Evolutionary conservation across 2,888 invertebrate species (phyloP), one percentile per base, ranked within the genome.

Genomic region (Aphodius granarius): DNA sequence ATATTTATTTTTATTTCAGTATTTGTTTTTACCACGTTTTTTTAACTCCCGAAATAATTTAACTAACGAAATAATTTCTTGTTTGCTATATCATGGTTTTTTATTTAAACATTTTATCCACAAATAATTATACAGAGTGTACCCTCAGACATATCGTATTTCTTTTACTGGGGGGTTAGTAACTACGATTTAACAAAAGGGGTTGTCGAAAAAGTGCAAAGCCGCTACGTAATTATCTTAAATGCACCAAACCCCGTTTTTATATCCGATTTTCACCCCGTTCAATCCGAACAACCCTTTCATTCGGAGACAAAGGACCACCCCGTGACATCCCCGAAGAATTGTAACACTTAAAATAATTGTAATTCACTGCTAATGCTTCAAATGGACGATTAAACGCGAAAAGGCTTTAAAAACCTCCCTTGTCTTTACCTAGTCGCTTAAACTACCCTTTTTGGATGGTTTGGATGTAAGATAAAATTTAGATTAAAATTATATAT

Each of bases 291-390:
- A 13, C 43, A 43, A 84, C 84, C 84, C 84, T 84, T 84, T 83
- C 83, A 81, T 81, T 72, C 79, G 77, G 77, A 82, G 81, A 83
- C 82, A 83, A 83, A 83, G 83, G 83, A 83, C 84, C 82, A 81
- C 63, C 71, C 80, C 83, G 84, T 81, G 80, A 43, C 82, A 80
- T 83, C 83, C 83, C 84, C 80, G 79, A 80, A 81, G 84, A 82
- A 82, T 82, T 82, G 82, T 81, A 83, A 84, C 85, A 85, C 85
- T 85, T 84, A 83, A 82, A 83, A 84, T 85, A 85, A 85, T 85
- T 85, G 84, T 84, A 83, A 82, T 83, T 81, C 79, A 78, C 79
- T 79, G 81, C 76, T 79, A 79, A 80, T 78, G 77, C 78, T 76
- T 65, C 68, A n/a, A 66, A 66, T 18, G 15, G 20, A 4, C 20